Evolutionary conservation across 2,797 vertebrate species (phyloP).

Genomic region (Margarornis squamiger): DNA sequence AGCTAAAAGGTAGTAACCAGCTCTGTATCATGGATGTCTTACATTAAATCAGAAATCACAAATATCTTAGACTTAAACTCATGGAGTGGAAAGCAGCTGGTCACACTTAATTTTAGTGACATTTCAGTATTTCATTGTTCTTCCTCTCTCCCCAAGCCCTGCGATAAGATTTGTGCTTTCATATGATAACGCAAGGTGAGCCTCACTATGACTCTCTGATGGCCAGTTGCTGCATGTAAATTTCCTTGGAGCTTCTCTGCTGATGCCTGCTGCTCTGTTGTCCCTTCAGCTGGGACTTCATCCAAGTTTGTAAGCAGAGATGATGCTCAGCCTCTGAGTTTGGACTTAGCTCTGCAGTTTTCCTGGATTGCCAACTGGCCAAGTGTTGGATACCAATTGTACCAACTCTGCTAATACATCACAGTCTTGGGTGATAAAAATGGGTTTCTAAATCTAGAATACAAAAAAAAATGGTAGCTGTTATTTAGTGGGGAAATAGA

Average conservation of each 20-base stretch:
- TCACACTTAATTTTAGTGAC: constrained; percentile 4
- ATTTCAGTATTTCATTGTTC: neutral
- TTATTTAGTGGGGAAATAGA: neutral
- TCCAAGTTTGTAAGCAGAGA: constrained; percentile 20
- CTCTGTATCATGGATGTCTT: neutral
- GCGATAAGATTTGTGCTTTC: neutral
- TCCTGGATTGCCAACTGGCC: neutral
- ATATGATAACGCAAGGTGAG: fast-evolving
- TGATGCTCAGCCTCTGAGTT: neutral
- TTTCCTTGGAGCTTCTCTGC: neutral
- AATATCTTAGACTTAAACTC: neutral
- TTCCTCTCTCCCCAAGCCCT: neutral
- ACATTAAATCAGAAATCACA: neutral
- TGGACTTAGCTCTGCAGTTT: neutral
- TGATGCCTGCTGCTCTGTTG: neutral
- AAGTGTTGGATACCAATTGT: neutral
- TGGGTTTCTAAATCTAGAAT: neutral
- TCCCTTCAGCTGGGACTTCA: neutral
- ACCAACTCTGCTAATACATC: neutral
- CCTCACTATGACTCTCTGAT: neutral
- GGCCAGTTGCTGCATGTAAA: neutral
- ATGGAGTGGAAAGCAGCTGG: neutral
- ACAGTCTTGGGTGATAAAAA: neutral
- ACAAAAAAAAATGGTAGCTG: neutral
- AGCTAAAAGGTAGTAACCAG: constrained; percentile 24